Evolutionary conservation across 2,888 invertebrate genomes (phyloP).

Genomic region (Drosophila parthenogenetica): DNA sequence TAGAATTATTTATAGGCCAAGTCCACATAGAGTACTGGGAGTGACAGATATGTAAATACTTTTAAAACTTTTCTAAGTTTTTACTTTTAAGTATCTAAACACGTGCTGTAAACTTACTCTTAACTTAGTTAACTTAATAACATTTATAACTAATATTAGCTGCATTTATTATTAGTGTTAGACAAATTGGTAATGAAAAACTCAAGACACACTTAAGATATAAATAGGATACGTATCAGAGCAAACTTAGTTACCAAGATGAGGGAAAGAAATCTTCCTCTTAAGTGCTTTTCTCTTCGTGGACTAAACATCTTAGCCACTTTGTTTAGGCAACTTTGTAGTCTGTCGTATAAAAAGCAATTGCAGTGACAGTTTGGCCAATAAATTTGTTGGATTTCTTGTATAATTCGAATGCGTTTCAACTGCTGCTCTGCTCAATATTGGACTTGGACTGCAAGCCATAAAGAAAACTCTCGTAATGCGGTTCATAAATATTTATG

Average conservation of each 20-base stretch:
- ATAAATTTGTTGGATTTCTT: slow-evolving; percentile 23
- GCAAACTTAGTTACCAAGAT: too few relatives aligned
- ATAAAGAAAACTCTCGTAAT: slow-evolving; percentile 46
- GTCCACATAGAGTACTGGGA: neutral
- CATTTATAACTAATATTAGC: too few relatives aligned
- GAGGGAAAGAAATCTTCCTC: too few relatives aligned
- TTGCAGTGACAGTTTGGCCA: slow-evolving; percentile 24
- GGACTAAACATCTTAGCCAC: slow-evolving; percentile 6
- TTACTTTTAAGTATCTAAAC: too few relatives aligned
- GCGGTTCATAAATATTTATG: slow-evolving; percentile 68
- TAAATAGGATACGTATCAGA: too few relatives aligned
- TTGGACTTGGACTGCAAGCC: slow-evolving; percentile 45
- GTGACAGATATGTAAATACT: neutral
- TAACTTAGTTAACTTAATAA: too few relatives aligned
- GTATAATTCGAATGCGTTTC: slow-evolving; percentile 33
- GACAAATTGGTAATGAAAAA: too few relatives aligned
- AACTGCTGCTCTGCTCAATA: slow-evolving; percentile 18
- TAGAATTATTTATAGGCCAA: neutral
- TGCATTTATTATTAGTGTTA: too few relatives aligned
- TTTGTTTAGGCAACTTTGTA: slow-evolving; percentile 13
- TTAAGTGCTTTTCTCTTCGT: neutral
- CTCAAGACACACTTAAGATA: too few relatives aligned
- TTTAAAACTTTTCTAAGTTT: too few relatives aligned
- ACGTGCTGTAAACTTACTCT: too few relatives aligned
- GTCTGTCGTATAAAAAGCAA: slow-evolving; percentile 33